Conservation (phyloP, 2,888 invertebrate genomes). For the Eupithecia subfuscata region DNA sequence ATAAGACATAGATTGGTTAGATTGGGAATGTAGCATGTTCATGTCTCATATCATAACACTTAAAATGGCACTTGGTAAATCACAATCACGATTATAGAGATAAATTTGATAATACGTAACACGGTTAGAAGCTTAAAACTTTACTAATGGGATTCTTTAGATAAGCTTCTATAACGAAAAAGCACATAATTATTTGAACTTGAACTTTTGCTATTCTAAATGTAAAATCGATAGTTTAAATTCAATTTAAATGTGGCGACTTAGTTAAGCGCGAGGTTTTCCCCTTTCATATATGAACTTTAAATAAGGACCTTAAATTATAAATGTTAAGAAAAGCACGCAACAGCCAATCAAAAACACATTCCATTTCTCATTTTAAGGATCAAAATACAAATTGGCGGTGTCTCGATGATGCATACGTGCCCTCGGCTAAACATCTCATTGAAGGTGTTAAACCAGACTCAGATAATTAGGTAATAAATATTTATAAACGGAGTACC, state of each 20-base stretch:
- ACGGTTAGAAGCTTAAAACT: conserved; percentile 30
- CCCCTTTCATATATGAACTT: neutral
- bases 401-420: conserved; percentile 53
- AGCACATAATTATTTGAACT: neutral
- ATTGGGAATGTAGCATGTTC: conserved; percentile 44
- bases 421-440: conserved; percentile 63
- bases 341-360: conserved; percentile 36
- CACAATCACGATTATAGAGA: conserved; percentile 32
- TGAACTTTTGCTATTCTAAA: neutral
- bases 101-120: conserved; percentile 31
- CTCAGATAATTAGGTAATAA: conserved; percentile 78
- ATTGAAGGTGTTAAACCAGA: conserved; percentile 68
- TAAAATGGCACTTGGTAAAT: conserved; percentile 40
- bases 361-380: conserved; percentile 43
- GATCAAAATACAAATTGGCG: conserved; percentile 57
- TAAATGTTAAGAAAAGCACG: neutral
- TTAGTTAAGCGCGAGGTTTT: neutral
- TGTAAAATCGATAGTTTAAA: neutral
- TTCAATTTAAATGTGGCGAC: neutral
- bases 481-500: conserved; percentile 77
- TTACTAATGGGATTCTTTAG: conserved; percentile 6
- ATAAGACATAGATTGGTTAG: conserved; percentile 43
- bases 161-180: neutral
- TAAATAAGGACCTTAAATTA: neutral
- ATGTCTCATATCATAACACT: conserved; percentile 42